Evolutionary conservation across 2,113 vertebrate genomes (phyloP), one percentile per base, ranked within the genome.

Genomic region (Ceyx cyanopectus): DNA sequence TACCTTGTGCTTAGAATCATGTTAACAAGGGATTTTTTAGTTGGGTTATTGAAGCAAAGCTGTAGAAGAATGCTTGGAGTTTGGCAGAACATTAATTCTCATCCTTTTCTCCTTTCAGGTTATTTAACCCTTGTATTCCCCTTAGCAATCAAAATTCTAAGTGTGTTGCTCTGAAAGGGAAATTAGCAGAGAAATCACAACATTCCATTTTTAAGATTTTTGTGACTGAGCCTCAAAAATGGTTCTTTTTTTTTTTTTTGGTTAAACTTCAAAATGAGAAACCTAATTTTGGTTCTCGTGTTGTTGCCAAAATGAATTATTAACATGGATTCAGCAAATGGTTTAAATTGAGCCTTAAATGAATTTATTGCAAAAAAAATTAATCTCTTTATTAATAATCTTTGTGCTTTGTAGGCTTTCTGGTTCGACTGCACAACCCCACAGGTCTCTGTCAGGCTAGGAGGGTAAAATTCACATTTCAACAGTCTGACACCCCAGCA

Each of bases 21-120:
- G 94, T 94, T 95, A 96, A 96, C 94, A 95, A 82, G 87, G 46
- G 23, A 78, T 94, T 88, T 93, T 93, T 93, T 65, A 81, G 75
- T 73, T 60, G 51, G 26, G 80, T 75, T 90, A 75, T 94, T 95
- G 94, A 96, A 96, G 54, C 61, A 92, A 81, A 88, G 73, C 72
- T 4, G 9, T 77, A 56, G 92, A 94, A 69, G 94, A 85, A 46
- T 50, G 22, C 20, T 67, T 68, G 29, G 29, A 57, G 88, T 95
- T 83, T 91, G 61, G n/a, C 8, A 90, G 61, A 88, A 81, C n/a
- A 72, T 85, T 78, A 1, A 61, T 74, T 90, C 50, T 83, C 11
- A 85, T 61, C 81, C 60, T 94, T 93, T 73, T 57, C 14, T 89
- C 46, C 75, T 81, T 85, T 81, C 56, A 60, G 53, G 20, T 88